These are phyloP conservation scores for Turdus rufiventris DNA, from an alignment of 2,113 vertebrate species.

Conservation along the genomic window DNA sequence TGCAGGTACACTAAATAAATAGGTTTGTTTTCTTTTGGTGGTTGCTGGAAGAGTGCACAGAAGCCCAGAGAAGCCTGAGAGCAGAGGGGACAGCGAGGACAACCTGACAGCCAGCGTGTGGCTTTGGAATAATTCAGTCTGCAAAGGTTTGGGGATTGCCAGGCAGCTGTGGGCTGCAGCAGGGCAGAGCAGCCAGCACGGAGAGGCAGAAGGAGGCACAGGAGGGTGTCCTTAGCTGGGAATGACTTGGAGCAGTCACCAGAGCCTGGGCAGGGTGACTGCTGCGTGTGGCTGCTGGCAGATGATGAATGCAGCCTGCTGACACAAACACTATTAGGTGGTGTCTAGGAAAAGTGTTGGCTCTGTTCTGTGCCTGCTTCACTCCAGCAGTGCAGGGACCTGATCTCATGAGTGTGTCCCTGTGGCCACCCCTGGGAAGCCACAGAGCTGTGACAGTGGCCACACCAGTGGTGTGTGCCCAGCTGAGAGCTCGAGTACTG, in stretches of 20 bases:
- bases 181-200: neutral
- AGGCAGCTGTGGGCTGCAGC: accelerated
- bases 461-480: accelerated
- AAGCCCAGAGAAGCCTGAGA: neutral
- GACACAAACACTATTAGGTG: neutral
- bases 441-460: neutral
- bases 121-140: neutral
- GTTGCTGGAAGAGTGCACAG: neutral
- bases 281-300: neutral
- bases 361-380: neutral
- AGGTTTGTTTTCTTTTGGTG: neutral
- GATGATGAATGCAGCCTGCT: neutral
- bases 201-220: neutral
- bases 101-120: accelerated
- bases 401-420: accelerated
- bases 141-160: neutral
- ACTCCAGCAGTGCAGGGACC: accelerated
- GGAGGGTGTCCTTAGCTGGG: neutral
- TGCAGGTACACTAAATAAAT: neutral
- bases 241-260: neutral
- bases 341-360: neutral
- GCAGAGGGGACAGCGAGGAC: accelerated
- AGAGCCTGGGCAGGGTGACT: neutral
- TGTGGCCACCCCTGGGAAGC: accelerated
- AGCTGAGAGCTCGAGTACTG: accelerated